Evolutionary conservation across 2,797 vertebrate genomes (phyloP).

Genomic region (Enteromius anoplus): DNA sequence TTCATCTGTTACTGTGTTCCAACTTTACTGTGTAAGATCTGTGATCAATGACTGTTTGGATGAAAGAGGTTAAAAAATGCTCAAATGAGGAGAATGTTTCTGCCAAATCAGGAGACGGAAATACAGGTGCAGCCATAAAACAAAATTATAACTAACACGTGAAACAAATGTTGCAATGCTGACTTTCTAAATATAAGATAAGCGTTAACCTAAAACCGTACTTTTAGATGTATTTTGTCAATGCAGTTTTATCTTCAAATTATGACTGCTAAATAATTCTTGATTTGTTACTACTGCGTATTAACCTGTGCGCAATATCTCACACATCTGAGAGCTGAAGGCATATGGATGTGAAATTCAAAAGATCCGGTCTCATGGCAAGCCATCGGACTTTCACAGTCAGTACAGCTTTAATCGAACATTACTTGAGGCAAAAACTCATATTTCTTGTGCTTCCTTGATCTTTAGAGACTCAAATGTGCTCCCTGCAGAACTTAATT

Average conservation of each 20-base stretch:
- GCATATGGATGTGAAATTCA: slow-evolving; percentile 23
- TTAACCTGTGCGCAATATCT: not conserved
- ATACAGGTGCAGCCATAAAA: not conserved
- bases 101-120: slow-evolving; percentile 21
- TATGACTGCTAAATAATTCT: slow-evolving; percentile 8
- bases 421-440: slow-evolving; percentile 82
- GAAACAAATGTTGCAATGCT: not conserved
- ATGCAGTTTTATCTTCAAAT: not conserved
- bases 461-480: slow-evolving; percentile 78
- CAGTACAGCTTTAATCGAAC: slow-evolving; percentile 79
- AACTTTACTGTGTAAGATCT: slow-evolving; percentile 49
- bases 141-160: not conserved
- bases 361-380: slow-evolving; percentile 53
- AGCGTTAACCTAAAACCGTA: not conserved
- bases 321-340: not conserved
- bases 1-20: slow-evolving; percentile 52
- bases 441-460: slow-evolving; percentile 77
- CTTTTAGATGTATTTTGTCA: not conserved
- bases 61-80: slow-evolving; percentile 51
- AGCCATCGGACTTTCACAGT: slow-evolving; percentile 69
- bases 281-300: not conserved
- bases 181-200: not conserved
- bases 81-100: slow-evolving; percentile 27
- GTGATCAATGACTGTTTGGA: slow-evolving; percentile 49
- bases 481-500: slow-evolving; percentile 72